These are phyloP conservation scores for Conus ventricosus DNA, from an alignment of 1,140 invertebrate species.

Conservation along the genomic window DNA sequence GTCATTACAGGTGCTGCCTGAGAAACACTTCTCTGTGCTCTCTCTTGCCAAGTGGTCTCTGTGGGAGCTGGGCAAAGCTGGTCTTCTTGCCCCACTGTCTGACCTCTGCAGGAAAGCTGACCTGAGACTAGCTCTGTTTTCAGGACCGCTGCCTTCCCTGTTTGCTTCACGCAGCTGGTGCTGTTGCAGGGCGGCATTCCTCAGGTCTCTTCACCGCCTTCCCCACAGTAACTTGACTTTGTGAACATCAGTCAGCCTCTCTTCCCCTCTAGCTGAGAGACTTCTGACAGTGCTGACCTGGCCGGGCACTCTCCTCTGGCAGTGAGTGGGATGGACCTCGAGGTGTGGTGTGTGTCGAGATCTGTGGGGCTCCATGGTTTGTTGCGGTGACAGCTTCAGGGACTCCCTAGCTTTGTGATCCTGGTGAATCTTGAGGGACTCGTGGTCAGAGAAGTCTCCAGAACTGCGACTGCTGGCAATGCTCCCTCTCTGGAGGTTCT, in stretches of 20 bases:
- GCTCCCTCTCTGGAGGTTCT: constrained; percentile 63
- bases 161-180: background rate
- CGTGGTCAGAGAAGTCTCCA: constrained; percentile 70
- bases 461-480: constrained; percentile 66
- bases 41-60: constrained; percentile 89
- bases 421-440: constrained; percentile 70
- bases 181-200: constrained; percentile 60
- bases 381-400: background rate
- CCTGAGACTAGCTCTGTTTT: constrained; percentile 40
- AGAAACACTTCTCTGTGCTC: background rate
- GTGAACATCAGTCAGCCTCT: too few relatives aligned
- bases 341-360: background rate
- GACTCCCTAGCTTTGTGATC: constrained; percentile 65
- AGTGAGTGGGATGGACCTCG: constrained; percentile 10
- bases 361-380: background rate
- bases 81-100: constrained; percentile 80
- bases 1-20: constrained; percentile 71
- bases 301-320: background rate
- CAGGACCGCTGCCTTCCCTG: constrained; percentile 34
- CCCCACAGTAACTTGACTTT: too few relatives aligned
- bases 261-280: background rate
- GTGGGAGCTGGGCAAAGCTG: constrained; percentile 83
- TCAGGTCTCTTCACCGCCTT: background rate
- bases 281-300: background rate
- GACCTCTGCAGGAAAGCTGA: constrained; percentile 37